phyloP scores from a whole-genome alignment of 2,113 vertebrate species.

The Meles meles region DNA sequence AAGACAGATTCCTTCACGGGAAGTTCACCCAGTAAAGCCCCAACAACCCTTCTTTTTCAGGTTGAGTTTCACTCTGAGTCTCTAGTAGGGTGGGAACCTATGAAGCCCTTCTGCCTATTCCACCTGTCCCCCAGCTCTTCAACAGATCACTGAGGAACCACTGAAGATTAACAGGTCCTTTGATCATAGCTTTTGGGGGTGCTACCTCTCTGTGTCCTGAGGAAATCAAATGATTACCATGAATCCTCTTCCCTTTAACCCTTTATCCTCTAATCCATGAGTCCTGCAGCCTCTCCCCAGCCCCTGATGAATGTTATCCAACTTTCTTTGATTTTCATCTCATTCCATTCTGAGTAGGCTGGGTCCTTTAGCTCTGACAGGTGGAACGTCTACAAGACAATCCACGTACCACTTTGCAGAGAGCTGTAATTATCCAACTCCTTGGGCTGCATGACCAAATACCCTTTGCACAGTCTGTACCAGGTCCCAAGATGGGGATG shows the following conservation, averaged over 20 bases:
- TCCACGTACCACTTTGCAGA: background rate
- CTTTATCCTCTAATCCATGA: background rate
- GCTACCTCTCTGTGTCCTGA: background rate
- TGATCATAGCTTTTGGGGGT: background rate
- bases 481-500: background rate
- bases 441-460: background rate
- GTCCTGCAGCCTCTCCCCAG: background rate
- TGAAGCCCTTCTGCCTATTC: background rate
- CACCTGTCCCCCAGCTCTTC: background rate
- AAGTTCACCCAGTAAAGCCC: background rate
- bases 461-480: background rate
- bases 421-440: background rate
- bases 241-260: background rate
- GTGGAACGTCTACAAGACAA: background rate
- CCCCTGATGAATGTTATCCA: background rate
- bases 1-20: too few species aligned
- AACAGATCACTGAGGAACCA: background rate
- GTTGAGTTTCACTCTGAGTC: background rate
- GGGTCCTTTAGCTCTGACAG: background rate
- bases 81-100: background rate
- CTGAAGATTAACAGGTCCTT: background rate
- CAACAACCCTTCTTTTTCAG: background rate
- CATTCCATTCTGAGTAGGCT: background rate
- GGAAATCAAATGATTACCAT: background rate
- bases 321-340: background rate